Evolutionary conservation across 2,797 vertebrate species (phyloP), one percentile per base, ranked within the genome.

Genomic region (Huso huso): DNA sequence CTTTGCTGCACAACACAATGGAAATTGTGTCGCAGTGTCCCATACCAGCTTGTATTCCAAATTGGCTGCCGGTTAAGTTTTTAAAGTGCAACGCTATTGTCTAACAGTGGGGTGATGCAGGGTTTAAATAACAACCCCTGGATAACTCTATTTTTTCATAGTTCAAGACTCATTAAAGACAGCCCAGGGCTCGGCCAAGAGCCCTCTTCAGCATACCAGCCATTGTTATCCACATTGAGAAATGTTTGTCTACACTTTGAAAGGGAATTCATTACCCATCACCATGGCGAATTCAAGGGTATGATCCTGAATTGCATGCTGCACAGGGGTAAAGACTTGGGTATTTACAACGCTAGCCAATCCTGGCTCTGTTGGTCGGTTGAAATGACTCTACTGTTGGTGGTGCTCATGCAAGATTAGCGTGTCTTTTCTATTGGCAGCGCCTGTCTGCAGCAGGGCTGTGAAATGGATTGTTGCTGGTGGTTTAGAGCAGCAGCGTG

Each of bases 61-160:
- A 8, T 65, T 51, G 8, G 59, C 69, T 70, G 66, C 61, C 49
- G 58, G 52, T 8, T 60, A 67, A 63, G 64, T 66, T 49, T 57
- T 58, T 67, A 68, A 51, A 37, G 37, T 37, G 37, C 48, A 68
- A 49, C 69, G 69, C 66, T 15, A 13, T 71, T 64, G 73, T 70
- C 55, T 62, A 7, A 62, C 69, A 61, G 64, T 55, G 64, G 68
- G 68, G 64, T 70, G 65, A 74, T 74, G 74, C 70, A 64, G 67
- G 70, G 66, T 63, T 67, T 64, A 69, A 75, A 70, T 78, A 71
- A 76, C 68, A 69, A 72, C 62, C 63, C 68, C 66, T 1, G 7
- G 15, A 66, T 48, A 55, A 55, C 65, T 12, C 4, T 11, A 7
- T 15, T 61, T 18, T 37, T 49, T 53, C 63, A 9, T 7, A 3